Evolutionary conservation across 2,888 invertebrate genomes (phyloP), one percentile per base, ranked within the genome.

Genomic region (Ennomos quercinarius): DNA sequence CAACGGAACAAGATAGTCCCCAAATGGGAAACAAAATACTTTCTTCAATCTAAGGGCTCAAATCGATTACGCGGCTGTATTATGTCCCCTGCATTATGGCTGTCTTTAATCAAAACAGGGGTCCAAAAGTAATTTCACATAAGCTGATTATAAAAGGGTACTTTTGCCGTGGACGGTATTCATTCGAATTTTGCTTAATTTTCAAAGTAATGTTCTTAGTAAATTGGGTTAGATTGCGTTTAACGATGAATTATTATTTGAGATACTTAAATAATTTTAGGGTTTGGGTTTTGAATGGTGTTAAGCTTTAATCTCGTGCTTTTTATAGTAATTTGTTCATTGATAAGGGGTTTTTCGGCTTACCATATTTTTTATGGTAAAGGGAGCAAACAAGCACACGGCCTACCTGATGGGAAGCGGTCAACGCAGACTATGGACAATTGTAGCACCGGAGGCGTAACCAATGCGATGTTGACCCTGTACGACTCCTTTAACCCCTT

Each of bases 71-170:
- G 12, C 9, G 37, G 46, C 34, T 36, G 51, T 59, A 54, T 54
- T 34, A 49, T 38, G 53, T 41, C 40, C 61, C 61, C 52, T 43
- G 51, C 57, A 64, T 65, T 57, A 64, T 62, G 59, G 61, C 64
- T 63, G 68, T 67, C 66, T 67, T 66, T 65, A 61, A 68, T 64
- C 72, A 66, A 71, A 73, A 66, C 61, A 59, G 70, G 70, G 72
- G 72, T 64, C 61, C 67, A 57, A 56, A 67, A 70, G 68, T 77
- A 74, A 76, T 78, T 75, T 73, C 62, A 63, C 45, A 57, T 77
- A 77, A 78, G 74, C 77, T 71, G 78, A 78, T 78, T 78, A 78
- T 69, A 67, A 72, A 69, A 69, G 74, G 71, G 67, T 59, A 64
- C 58, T 66, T 66, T 60, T 68, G 57, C 58, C 49, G 48, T 51